Evolutionary conservation across 1,140 invertebrate species (phyloP), one percentile per base, ranked within the genome.

Genomic region (Drosophila jambulina): DNA sequence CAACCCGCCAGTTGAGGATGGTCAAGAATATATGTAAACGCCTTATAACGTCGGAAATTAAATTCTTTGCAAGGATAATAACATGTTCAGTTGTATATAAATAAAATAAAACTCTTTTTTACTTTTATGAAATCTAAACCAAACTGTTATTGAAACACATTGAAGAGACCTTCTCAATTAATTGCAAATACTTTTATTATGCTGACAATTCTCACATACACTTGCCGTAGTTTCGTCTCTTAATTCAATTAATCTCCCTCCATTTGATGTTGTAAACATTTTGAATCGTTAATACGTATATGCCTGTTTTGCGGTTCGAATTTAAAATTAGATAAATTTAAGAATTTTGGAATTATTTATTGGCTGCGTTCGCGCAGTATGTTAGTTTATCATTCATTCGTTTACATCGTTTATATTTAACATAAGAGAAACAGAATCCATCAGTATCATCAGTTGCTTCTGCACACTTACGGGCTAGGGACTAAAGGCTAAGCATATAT

Each of bases 341-440:
- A 69, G 80, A 87, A 83, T 88, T 88, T 87, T 88, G 83, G 83
- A 87, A 87, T 87, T 87, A 57, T 75, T 72, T 87, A 76, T 75
- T 77, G 54, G 48, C 74, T 80, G 76, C 76, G 65, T 63, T 63
- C 56, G 75, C 80, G 82, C 71, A 54, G 32, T 75, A 77, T 61
- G 64, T 82, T 84, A 86, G 64, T 67, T 75, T 58, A 62, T 70
- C 58, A 29, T 75, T 75, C 56, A 25, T 75, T 75, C 56, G 60
- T 74, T 75, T 58, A 75, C 62, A 82, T 77, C 38, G 13, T 42
- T 61, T 57, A 23, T 49, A 36, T 64, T 64, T 45, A 80, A 83
- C 64, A 70, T 62, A 79, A 72, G 60, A 59, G 69, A 46, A 78
- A 61, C 65, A 81, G 54, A 63, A 61, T 68, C 61, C 46, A 72